Conservation (phyloP, 2,888 invertebrate species). For the Xestia sexstrigata region DNA sequence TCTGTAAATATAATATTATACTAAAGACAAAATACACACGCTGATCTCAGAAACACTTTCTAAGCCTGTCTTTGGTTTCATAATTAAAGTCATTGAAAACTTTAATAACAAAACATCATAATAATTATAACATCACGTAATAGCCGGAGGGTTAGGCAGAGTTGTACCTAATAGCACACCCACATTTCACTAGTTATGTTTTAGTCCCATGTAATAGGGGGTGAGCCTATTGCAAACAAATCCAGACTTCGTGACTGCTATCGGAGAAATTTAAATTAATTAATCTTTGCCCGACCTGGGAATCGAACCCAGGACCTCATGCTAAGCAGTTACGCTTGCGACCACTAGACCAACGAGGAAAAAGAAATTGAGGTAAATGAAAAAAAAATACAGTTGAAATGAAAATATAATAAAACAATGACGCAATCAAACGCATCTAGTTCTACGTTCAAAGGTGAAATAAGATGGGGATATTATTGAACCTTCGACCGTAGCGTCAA, state of each 20-base stretch:
- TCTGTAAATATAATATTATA: background rate
- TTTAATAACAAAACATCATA: background rate
- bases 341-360: background rate
- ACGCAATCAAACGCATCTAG: no score
- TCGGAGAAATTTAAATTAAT: background rate
- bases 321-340: background rate
- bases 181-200: background rate
- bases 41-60: background rate
- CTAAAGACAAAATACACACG: background rate
- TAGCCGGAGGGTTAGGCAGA: background rate
- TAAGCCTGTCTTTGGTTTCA: background rate
- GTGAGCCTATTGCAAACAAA: background rate
- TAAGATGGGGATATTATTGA: background rate
- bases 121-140: background rate
- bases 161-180: background rate
- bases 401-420: background rate
- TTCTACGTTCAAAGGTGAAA: no score
- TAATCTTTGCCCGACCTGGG: background rate
- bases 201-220: background rate
- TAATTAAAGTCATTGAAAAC: background rate
- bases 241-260: background rate
- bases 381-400: background rate
- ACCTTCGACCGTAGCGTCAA: conserved; percentile 12
- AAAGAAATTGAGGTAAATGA: background rate
- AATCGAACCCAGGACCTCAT: background rate